phyloP scores from a whole-genome alignment of 2,797 vertebrate genomes.

The Channa striata region DNA sequence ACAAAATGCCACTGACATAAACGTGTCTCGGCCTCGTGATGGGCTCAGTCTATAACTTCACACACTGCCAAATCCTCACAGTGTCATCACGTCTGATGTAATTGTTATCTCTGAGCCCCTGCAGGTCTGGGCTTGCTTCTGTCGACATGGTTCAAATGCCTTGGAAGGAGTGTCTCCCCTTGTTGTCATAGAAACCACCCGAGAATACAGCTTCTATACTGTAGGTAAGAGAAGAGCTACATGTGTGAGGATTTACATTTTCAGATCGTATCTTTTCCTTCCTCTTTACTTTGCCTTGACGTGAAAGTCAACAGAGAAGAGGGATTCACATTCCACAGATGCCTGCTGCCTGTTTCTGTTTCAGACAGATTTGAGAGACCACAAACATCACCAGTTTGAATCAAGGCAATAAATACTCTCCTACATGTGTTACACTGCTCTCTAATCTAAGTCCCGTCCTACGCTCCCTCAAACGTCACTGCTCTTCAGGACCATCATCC shows the following conservation, averaged over 20 bases:
- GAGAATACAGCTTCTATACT: background rate
- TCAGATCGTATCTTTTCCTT: background rate
- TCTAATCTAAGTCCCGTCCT: constrained; percentile 53
- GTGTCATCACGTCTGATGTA: constrained; percentile 52
- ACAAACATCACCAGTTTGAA: constrained; percentile 49
- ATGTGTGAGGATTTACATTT: constrained; percentile 6
- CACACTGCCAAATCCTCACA: constrained; percentile 21
- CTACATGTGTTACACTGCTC: constrained; percentile 35
- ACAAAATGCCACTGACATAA: constrained; percentile 5
- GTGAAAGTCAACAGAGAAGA: constrained; percentile 14
- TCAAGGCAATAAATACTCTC: constrained; percentile 43
- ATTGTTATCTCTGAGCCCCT: constrained; percentile 5
- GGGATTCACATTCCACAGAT: constrained; percentile 50
- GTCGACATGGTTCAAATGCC: constrained; percentile 30
- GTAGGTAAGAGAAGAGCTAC: background rate
- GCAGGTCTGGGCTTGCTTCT: constrained; percentile 44
- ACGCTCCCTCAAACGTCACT: constrained; percentile 38
- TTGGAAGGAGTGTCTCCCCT: constrained; percentile 27
- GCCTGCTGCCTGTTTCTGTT: constrained; percentile 50
- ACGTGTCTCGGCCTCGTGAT: constrained; percentile 3
- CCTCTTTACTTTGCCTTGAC: constrained; percentile 15
- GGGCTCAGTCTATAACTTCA: constrained; percentile 41
- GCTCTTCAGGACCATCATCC: constrained; percentile 46
- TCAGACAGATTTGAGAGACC: constrained; percentile 34
- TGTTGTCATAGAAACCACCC: constrained; percentile 16